Conservation (phyloP, 2,797 vertebrate species). For the Ctenochaetus hawaiiensis region DNA sequence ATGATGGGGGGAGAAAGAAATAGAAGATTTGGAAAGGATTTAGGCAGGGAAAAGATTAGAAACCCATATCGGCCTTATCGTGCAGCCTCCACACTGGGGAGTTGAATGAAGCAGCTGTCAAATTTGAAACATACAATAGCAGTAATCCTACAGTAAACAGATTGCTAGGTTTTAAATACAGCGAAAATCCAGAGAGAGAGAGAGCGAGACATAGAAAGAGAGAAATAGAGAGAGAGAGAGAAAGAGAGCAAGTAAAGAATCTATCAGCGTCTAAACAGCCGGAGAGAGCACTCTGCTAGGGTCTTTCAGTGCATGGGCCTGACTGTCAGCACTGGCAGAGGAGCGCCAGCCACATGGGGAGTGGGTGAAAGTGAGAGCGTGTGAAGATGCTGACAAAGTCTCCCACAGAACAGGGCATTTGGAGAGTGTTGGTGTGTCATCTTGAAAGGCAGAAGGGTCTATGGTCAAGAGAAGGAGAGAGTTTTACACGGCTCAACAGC, state of each 20-base stretch:
- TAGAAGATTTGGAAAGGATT: slow-evolving; percentile 88
- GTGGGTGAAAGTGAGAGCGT: slow-evolving; percentile 77
- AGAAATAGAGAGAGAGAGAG: slow-evolving; percentile 27
- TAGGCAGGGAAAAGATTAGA: slow-evolving; percentile 86
- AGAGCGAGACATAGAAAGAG: slow-evolving; percentile 17
- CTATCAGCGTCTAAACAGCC: slow-evolving; percentile 70
- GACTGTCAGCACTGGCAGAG: slow-evolving; percentile 69
- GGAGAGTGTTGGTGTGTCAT: slow-evolving; percentile 59
- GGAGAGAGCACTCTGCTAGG: slow-evolving; percentile 57
- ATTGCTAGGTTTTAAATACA: slow-evolving; percentile 83
- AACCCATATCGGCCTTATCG: slow-evolving; percentile 88
- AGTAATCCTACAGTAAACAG: slow-evolving; percentile 88
- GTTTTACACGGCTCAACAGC: slow-evolving; percentile 50
- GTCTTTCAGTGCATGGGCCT: slow-evolving; percentile 61
- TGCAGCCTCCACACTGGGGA: slow-evolving; percentile 85
- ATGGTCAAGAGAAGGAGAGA: slow-evolving; percentile 57
- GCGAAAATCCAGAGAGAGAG: slow-evolving; percentile 67
- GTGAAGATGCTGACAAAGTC: slow-evolving; percentile 75
- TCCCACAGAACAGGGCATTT: slow-evolving; percentile 64
- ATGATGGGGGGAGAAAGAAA: slow-evolving; percentile 76
- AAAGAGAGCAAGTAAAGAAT: slow-evolving; percentile 64
- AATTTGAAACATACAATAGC: slow-evolving; percentile 89
- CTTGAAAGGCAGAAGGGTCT: slow-evolving; percentile 59
- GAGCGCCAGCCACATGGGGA: slow-evolving; percentile 71
- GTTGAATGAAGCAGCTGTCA: slow-evolving; percentile 89